Evolutionary conservation across 2,797 vertebrate genomes (phyloP).

Genomic region (Cygnus olor): DNA sequence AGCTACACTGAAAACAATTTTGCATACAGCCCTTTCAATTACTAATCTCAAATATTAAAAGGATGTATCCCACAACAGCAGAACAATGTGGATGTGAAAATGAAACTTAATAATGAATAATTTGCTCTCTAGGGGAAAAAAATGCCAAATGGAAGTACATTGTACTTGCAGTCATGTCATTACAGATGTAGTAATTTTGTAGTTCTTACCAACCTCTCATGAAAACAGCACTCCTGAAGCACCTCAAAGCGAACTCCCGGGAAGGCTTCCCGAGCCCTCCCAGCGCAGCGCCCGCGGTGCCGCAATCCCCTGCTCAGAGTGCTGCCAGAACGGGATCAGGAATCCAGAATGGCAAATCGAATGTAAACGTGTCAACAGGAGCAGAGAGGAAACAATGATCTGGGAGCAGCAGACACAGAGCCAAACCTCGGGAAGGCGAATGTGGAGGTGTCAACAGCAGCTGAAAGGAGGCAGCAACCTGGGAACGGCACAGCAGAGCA

Average conservation of each 20-base stretch:
- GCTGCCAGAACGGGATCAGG: not conserved
- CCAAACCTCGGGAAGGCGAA: fast-evolving
- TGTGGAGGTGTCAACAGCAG: not conserved
- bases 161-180: not conserved
- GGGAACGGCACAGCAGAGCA: not conserved
- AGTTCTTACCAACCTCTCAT: not conserved
- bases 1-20: fast-evolving
- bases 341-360: not conserved
- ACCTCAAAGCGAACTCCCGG: not conserved
- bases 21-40: not conserved
- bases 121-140: constrained; percentile 2
- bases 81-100: constrained; percentile 9
- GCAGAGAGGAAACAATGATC: not conserved
- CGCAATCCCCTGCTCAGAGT: fast-evolving
- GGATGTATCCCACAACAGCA: not conserved
- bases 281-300: not conserved
- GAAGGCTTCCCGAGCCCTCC: not conserved
- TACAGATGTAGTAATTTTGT: not conserved
- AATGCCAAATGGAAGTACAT: not conserved
- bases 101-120: constrained; percentile 21
- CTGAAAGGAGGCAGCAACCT: not conserved
- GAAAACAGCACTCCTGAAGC: not conserved
- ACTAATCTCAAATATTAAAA: not conserved
- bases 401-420: not conserved
- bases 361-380: not conserved